Evolutionary conservation across 2,888 invertebrate genomes (phyloP).

Genomic region (Agrochola lota): DNA sequence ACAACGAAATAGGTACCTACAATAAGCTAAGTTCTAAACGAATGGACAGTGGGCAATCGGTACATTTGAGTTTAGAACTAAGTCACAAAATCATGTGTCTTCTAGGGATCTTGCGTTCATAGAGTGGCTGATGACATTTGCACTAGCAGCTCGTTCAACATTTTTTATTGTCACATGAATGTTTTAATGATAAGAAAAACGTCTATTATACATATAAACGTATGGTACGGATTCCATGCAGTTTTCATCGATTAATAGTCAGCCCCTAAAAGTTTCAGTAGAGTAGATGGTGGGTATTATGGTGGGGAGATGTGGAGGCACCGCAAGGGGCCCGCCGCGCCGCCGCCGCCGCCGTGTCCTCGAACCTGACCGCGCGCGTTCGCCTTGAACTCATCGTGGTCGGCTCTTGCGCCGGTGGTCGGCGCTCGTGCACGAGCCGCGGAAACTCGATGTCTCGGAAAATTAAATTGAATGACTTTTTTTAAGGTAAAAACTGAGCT

Average conservation of each 20-base stretch:
- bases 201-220: neutral
- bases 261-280: slow-evolving; percentile 56
- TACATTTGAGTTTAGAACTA: neutral
- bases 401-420: slow-evolving; percentile 82
- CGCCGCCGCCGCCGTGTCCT: slow-evolving; percentile 81
- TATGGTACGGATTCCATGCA: slow-evolving; percentile 11
- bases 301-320: slow-evolving; percentile 79
- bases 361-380: slow-evolving; percentile 90
- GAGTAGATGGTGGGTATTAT: slow-evolving; percentile 57
- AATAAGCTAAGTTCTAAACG: neutral
- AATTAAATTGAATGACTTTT: slow-evolving; percentile 55
- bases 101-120: neutral
- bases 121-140: neutral
- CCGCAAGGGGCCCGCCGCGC: slow-evolving; percentile 82
- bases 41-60: neutral
- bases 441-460: slow-evolving; percentile 80
- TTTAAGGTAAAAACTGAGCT: neutral
- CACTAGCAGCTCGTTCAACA: neutral
- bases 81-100: neutral
- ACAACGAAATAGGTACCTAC: neutral
- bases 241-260: slow-evolving; percentile 19
- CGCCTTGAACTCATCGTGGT: slow-evolving; percentile 88
- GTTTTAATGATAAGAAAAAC: neutral
- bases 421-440: slow-evolving; percentile 75
- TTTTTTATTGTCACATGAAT: neutral